These are phyloP conservation scores for Magallana angulata DNA, from an alignment of 1,140 invertebrate species.

Conservation along the genomic window DNA sequence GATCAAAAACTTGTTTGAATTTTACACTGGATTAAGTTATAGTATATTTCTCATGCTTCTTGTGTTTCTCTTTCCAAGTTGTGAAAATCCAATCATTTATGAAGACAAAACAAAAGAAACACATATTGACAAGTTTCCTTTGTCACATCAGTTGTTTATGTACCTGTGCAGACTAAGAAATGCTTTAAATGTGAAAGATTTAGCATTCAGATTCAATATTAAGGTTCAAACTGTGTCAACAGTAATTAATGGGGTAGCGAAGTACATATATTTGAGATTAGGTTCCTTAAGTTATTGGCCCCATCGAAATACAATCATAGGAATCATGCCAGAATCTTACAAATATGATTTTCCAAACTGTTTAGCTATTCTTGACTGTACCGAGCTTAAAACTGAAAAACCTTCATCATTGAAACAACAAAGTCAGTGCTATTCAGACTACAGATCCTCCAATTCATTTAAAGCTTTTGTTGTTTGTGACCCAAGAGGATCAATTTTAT, in stretches of 20 bases:
- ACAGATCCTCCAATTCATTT: not conserved
- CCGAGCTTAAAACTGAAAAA: constrained; percentile 38
- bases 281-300: constrained; percentile 43
- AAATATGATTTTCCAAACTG: constrained; percentile 34
- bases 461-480: constrained; percentile 39
- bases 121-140: not conserved
- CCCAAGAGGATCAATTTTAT: not conserved
- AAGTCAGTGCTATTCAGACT: constrained; percentile 40
- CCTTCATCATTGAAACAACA: constrained; percentile 6
- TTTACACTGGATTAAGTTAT: constrained; percentile 18
- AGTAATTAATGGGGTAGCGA: not conserved
- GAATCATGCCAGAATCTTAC: not conserved
- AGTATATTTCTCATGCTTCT: not conserved
- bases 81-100: not conserved
- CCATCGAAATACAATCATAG: not conserved
- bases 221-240: constrained; percentile 41
- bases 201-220: constrained; percentile 39
- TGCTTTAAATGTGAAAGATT: constrained; percentile 31
- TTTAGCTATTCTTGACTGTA: constrained; percentile 34
- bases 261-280: constrained; percentile 23
- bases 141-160: constrained; percentile 19
- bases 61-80: not conserved
- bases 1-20: constrained; percentile 7
- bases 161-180: constrained; percentile 33
- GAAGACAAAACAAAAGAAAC: not conserved